Base-by-base conservation (phyloP, 2,888 invertebrate genomes). In the Lypha dubia region DNA sequence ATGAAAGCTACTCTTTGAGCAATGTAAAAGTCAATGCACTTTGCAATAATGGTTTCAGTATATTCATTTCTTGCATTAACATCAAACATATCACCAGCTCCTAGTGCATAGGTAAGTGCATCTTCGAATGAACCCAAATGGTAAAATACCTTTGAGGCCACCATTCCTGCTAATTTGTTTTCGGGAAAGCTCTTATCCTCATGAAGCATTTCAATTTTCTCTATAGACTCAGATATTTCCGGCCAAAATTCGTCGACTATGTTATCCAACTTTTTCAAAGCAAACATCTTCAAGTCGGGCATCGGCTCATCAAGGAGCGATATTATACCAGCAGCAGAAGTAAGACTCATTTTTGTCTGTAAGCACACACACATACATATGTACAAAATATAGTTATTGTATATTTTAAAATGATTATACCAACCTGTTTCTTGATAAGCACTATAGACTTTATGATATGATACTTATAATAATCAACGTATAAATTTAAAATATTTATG, bases 231-330 rank as follows among this genome's bases (percentile, higher is more conserved):
- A 0, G 98, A 98, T 88, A 99, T 99, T 93, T 99, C 99, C 9
- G 99, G 98, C 99, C 99, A 99, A 93, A 99, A 99, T 91, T 98
- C 97, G 92, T 99, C 98, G 0, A 99, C 98, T 89, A 99, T 97
- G 90, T 95, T 94, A 93, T 99, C 97, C 88, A 99, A 93, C 91
- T 98, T 98, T 90, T 96, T 96, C 88, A 99, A 93, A 17, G 99
- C 98, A 92, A 98, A 99, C 32, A 97, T 95, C 93, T 98, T 98
- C 80, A 99, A 94, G 93, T 98, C 98, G 15, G 97, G 95, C 94
- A 97, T 96, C 70, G 97, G 96, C 93, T 99, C 99, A 92, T 99
- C 98, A 88, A 99, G 94, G 89, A 99, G 95, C 93, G 98, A 97
- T 91, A 99, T 97, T 87, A 99, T 97, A 92, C 98, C 98, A 91